phyloP scores from a whole-genome alignment of 2,888 invertebrate species.

The Zonitis immaculata region DNA sequence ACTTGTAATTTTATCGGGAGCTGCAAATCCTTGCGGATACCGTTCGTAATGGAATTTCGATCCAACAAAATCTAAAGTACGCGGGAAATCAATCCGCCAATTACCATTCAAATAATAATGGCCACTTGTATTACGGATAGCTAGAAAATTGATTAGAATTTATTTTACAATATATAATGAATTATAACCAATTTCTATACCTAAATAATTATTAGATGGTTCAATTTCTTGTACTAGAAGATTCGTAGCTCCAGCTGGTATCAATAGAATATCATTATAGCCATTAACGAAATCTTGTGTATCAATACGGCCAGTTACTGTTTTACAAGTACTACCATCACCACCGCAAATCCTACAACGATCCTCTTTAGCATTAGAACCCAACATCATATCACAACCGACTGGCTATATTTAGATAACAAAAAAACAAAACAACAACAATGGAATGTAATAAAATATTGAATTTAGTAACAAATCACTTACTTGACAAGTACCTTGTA shows the following conservation, averaged over 20 bases:
- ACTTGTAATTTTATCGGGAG: constrained; percentile 79
- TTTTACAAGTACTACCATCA: constrained; percentile 82
- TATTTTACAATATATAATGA: too few relatives aligned
- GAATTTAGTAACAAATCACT: constrained; percentile 36
- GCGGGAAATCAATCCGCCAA: constrained; percentile 89
- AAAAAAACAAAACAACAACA: too few relatives aligned
- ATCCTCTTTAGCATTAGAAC: constrained; percentile 81
- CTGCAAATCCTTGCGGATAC: constrained; percentile 71
- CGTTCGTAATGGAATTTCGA: constrained; percentile 85
- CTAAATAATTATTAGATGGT: constrained; percentile 86
- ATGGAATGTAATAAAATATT: too few relatives aligned
- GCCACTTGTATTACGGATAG: constrained; percentile 75
- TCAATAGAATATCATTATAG: constrained; percentile 85
- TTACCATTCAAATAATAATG: constrained; percentile 91
- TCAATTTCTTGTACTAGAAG: constrained; percentile 73
- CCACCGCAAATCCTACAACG: constrained; percentile 91
- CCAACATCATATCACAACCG: constrained; percentile 93
- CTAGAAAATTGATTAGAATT: constrained; percentile 46
- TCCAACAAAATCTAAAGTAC: constrained; percentile 73
- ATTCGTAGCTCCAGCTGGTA: constrained; percentile 91
- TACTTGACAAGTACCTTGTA: constrained; percentile 89
- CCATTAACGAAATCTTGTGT: constrained; percentile 68
- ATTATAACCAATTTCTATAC: constrained; percentile 49
- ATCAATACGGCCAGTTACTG: constrained; percentile 66
- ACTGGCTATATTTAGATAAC: constrained; percentile 79